These are phyloP conservation scores for Pitta sordida DNA, from an alignment of 2,113 vertebrate genomes.

Conservation along the genomic window DNA sequence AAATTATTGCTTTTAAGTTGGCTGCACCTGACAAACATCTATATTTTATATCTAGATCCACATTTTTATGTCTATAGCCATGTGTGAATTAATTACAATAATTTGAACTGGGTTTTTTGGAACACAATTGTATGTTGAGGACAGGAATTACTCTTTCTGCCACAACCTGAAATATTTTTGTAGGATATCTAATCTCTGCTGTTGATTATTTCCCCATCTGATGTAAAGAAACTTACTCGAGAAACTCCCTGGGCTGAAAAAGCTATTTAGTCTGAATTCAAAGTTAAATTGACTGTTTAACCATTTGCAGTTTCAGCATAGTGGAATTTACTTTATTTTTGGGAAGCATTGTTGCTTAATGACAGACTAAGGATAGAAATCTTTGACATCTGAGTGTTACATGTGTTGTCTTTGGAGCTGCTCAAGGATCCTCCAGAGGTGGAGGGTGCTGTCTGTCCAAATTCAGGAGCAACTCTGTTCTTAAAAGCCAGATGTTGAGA, in stretches of 20 bases:
- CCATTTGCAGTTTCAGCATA: neutral
- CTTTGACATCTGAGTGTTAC: neutral
- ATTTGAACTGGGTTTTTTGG: neutral
- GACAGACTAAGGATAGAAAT: neutral
- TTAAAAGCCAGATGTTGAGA: slow-evolving; percentile 8
- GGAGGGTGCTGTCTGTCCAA: neutral
- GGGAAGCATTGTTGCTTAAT: neutral
- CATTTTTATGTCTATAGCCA: neutral
- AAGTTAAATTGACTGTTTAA: neutral
- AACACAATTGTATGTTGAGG: neutral
- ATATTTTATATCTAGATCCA: neutral
- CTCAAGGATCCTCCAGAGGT: neutral
- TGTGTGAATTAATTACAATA: neutral
- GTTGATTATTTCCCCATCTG: neutral
- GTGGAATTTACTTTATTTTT: neutral
- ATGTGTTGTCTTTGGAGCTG: neutral
- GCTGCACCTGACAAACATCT: neutral
- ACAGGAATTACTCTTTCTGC: neutral
- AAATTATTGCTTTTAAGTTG: neutral
- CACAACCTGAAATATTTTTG: neutral
- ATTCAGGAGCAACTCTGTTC: neutral
- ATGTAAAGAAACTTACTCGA: neutral
- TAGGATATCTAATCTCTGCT: neutral
- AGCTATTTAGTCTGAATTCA: neutral
- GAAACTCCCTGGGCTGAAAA: neutral